Percentiles rank a stretch among this genome's conserved stretches.
phyloP scores from a whole-genome alignment of 1,140 invertebrate genomes.

The Odontomachus brunneus region DNA sequence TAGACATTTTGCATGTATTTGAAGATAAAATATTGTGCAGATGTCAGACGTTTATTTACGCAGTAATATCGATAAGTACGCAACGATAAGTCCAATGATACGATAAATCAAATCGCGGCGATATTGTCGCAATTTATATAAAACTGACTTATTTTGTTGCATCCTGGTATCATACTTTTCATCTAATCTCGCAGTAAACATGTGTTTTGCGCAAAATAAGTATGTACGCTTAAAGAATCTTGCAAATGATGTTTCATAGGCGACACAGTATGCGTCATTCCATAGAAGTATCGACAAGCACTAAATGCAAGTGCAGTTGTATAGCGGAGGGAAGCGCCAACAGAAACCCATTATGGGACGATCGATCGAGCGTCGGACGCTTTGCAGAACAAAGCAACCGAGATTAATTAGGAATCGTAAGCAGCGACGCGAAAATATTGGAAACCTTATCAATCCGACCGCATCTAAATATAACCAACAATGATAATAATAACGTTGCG shows the following conservation, averaged over 20 bases:
- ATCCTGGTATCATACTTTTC: too few species aligned
- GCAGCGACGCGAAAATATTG: slow-evolving; percentile 35
- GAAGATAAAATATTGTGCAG: not conserved
- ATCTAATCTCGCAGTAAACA: not conserved
- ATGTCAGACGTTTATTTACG: not conserved
- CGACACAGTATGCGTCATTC: not conserved
- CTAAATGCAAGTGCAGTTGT: slow-evolving; percentile 40
- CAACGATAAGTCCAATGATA: too few species aligned
- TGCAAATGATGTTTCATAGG: not conserved
- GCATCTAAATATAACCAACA: slow-evolving; percentile 41
- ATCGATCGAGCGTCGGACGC: slow-evolving; percentile 28
- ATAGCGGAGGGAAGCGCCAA: slow-evolving; percentile 22
- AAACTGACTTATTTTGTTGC: too few species aligned
- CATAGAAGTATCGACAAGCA: slow-evolving; percentile 6
- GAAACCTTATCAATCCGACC: slow-evolving; percentile 11
- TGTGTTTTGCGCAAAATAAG: not conserved
- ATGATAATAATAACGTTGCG: slow-evolving; percentile 2
- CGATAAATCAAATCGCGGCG: too few species aligned
- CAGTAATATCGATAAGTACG: not conserved
- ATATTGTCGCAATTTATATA: too few species aligned
- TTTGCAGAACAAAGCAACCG: slow-evolving; percentile 34
- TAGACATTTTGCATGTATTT: too few species aligned
- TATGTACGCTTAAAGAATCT: slow-evolving; percentile 10
- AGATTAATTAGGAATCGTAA: slow-evolving; percentile 55
- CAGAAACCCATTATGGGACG: slow-evolving; percentile 33